phyloP scores from a whole-genome alignment of 2,113 vertebrate genomes.

The Catagonus wagneri region DNA sequence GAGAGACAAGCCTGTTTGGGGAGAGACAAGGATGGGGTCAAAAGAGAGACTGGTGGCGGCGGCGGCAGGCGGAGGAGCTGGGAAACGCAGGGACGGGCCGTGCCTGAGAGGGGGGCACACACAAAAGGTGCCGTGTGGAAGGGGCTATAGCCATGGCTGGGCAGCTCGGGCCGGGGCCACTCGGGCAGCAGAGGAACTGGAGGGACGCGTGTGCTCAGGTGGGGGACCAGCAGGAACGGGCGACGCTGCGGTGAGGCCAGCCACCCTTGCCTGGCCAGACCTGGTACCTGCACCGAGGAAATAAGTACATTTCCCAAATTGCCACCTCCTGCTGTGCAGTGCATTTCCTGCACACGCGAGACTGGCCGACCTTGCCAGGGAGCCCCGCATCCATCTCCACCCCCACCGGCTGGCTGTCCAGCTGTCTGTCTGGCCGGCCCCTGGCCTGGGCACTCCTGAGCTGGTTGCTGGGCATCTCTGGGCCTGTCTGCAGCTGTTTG shows the following conservation, averaged over 20 bases:
- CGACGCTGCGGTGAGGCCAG: rapidly evolving
- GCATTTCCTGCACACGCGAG: not conserved
- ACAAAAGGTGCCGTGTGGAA: not conserved
- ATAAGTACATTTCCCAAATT: not conserved
- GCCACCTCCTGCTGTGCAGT: not conserved
- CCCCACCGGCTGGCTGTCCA: not conserved
- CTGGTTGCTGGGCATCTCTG: not conserved
- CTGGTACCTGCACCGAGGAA: not conserved
- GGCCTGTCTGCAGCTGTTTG: rapidly evolving
- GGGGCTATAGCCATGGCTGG: too few relatives aligned
- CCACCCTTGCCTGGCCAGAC: not conserved
- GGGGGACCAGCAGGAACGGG: not conserved
- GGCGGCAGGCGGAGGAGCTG: not conserved
- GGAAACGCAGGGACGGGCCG: not conserved
- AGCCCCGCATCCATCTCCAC: not conserved
- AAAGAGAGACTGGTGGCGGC: rapidly evolving
- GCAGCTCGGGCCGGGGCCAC: rapidly evolving
- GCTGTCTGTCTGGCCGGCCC: rapidly evolving
- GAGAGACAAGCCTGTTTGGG: not conserved
- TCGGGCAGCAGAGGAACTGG: rapidly evolving
- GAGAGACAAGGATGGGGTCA: not conserved
- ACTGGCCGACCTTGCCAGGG: rapidly evolving
- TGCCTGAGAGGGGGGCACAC: not conserved
- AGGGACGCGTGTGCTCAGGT: rapidly evolving
- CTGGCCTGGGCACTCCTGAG: too few relatives aligned